Conservation (phyloP, 2,113 vertebrate species). For the Sturnus vulgaris region DNA sequence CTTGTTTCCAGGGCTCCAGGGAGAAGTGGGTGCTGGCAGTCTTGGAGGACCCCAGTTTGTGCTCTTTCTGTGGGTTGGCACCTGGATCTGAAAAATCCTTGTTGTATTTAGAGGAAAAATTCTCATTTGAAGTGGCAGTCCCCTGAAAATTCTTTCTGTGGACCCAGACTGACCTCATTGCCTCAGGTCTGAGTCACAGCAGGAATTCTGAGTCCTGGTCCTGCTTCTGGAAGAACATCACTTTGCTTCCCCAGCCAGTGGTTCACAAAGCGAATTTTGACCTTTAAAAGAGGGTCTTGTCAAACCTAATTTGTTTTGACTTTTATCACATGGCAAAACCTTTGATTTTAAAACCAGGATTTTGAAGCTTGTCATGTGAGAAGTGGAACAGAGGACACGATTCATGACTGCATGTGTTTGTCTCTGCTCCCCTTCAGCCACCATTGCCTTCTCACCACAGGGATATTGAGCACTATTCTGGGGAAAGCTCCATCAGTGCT, state of each 20-base stretch:
- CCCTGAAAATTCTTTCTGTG: background rate
- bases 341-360: background rate
- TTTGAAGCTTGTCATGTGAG: background rate
- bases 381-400: background rate
- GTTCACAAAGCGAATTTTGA: background rate
- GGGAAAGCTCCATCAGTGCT: background rate
- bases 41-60: background rate
- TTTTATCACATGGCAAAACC: background rate
- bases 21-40: background rate
- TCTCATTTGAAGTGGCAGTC: background rate
- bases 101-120: background rate
- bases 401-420: background rate
- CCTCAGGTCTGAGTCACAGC: background rate
- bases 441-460: accelerated
- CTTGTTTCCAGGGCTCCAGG: background rate
- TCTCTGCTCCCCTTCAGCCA: background rate
- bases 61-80: background rate
- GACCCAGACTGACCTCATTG: no score
- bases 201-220: background rate
- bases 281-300: background rate
- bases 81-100: background rate
- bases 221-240: background rate
- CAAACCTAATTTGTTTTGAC: background rate
- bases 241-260: background rate
- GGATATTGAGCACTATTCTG: background rate